Evolutionary conservation across 2,888 invertebrate species (phyloP), one percentile per base, ranked within the genome.

Genomic region (Eumerus sabulonum): DNA sequence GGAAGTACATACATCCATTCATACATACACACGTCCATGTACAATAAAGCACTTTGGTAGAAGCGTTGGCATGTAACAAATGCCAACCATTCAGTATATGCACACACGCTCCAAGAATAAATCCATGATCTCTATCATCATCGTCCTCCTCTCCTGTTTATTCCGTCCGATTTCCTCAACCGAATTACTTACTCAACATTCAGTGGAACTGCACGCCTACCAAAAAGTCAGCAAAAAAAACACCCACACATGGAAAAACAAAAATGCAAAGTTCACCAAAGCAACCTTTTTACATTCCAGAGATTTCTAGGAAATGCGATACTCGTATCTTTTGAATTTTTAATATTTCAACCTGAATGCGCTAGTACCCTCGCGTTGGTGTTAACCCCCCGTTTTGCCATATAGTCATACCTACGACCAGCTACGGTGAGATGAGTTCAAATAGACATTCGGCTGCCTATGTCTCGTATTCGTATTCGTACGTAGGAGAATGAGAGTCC

Each of bases 291-390:
- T 67, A 72, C 66, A 67, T 76, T 62, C 76, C 40, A 56, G 57
- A 51, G 67, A 77, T 67, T 56, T 50, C 60, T 77, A 67, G 67
- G 76, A 77, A 72, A 77, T 77, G 73, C 38, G 53, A 77, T 77
- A 77, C 44, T 63, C 57, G 53, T 67, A 72, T 62, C 57, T 57
- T 67, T 67, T 72, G 63, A 72, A 73, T 72, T 66, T 59, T 62
- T 77, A 72, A 72, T 72, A 47, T 9, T 77, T 53, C 66, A 48
- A 47, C 51, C 47, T 67, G 77, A 77, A 63, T 72, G 77, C 77
- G 53, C 63, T 51, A 56, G 63, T 9, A 3, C 63, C 36, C 11
- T 12, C 19, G 56, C 50, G 56, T 63, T 62, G 44, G 56, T 56
- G 45, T 62, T 62, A 51, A 50, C 45, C 50, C 47, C 54, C 35